Percentiles rank a stretch among this genome's conserved stretches.
These are phyloP conservation scores for Holacanthella duospinosa DNA, from an alignment of 2,888 invertebrate genomes.

Conservation along the genomic window DNA sequence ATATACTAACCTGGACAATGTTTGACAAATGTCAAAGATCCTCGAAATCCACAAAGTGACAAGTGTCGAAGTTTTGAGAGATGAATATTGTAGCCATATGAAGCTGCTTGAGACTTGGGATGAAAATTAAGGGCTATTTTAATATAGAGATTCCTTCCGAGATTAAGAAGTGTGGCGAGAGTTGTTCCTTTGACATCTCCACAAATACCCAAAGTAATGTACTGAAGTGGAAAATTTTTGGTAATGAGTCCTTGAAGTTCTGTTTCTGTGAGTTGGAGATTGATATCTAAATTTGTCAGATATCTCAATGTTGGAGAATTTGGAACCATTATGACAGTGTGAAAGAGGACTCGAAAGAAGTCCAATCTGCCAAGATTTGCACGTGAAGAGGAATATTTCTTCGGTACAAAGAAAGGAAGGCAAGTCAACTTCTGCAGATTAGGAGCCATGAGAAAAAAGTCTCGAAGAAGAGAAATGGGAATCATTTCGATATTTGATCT, in stretches of 20 bases:
- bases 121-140: slow-evolving; percentile 9
- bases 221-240: background rate
- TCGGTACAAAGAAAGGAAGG: background rate
- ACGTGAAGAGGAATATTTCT: background rate
- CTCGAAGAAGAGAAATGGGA: background rate
- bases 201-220: slow-evolving; percentile 2
- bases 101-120: background rate
- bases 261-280: background rate
- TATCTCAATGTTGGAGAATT: background rate
- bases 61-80: background rate
- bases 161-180: background rate
- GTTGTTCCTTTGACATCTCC: background rate
- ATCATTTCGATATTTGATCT: background rate
- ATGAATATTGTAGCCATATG: too few species aligned
- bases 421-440: background rate
- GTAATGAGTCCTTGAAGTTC: slow-evolving; percentile 1
- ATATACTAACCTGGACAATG: background rate
- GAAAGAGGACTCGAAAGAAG: background rate
- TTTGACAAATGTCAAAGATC: background rate
- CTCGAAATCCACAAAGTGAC: background rate
- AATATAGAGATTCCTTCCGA: too few species aligned
- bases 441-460: background rate
- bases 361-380: background rate
- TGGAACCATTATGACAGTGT: background rate
- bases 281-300: slow-evolving; percentile 1